Percentiles rank a stretch among this genome's conserved stretches.
These are phyloP conservation scores for Julus scanicus DNA, from an alignment of 2,888 invertebrate genomes.

Conservation along the genomic window DNA sequence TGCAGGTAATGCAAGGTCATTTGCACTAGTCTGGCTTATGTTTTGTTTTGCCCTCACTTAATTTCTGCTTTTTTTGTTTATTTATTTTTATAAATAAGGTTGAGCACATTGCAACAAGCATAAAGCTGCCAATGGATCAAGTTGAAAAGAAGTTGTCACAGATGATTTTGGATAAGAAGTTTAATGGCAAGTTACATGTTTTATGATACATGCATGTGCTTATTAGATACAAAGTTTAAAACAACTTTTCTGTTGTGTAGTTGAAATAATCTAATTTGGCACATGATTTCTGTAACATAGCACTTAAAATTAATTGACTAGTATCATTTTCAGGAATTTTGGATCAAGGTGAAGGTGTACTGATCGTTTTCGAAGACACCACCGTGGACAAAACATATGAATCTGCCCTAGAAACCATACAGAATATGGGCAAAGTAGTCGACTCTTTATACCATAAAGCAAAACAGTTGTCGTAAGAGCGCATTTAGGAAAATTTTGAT, in stretches of 20 bases:
- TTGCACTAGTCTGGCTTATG: background rate
- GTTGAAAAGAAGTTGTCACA: constrained; percentile 99
- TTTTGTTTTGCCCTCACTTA: background rate
- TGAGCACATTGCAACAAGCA: constrained; percentile 89
- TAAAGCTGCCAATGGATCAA: constrained; percentile 82
- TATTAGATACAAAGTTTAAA: too few species aligned
- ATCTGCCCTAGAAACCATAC: constrained; percentile 95
- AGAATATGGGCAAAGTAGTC: constrained; percentile 99
- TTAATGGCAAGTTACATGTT: constrained; percentile 68
- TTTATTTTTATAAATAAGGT: constrained; percentile 61
- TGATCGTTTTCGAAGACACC: constrained; percentile 97
- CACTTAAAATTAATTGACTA: constrained; percentile 36
- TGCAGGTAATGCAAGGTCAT: constrained; percentile 73
- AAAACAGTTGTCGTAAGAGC: constrained; percentile 88
- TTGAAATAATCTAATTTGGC: background rate
- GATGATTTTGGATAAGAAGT: constrained; percentile 99
- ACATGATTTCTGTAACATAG: background rate
- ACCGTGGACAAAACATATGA: constrained; percentile 97
- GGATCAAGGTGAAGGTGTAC: constrained; percentile 97
- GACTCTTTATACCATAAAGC: constrained; percentile 99
- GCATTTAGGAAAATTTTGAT: background rate
- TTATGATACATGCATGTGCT: too few species aligned
- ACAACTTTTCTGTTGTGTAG: background rate
- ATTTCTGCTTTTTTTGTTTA: background rate
- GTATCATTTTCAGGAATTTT: constrained; percentile 80